Evolutionary conservation across 37 sponge, comb jelly and placozoan genomes (phyloP).

Genomic region (Crambe crambe): DNA sequence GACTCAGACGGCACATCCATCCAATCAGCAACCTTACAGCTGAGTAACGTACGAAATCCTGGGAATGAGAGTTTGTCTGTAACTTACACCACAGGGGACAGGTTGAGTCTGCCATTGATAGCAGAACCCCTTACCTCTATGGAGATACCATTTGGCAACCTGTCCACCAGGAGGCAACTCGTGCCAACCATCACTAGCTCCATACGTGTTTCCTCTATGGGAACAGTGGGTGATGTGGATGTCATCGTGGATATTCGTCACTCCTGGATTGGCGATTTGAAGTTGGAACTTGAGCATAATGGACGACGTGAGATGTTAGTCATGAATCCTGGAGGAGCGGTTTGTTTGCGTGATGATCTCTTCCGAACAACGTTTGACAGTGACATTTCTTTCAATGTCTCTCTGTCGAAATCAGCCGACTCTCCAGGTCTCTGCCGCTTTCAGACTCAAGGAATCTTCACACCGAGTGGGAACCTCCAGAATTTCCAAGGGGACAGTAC

Average conservation of each 20-base stretch:
- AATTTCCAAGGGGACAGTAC: constrained; percentile 54
- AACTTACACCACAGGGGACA: constrained; percentile 63
- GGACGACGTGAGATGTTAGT: constrained; percentile 60
- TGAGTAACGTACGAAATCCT: constrained; percentile 56
- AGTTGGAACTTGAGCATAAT: constrained; percentile 75
- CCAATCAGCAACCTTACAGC: constrained; percentile 39
- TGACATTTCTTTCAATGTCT: constrained; percentile 37
- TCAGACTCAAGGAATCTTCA: constrained; percentile 74
- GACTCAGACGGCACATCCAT: constrained; percentile 75
- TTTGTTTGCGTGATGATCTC: constrained; percentile 68
- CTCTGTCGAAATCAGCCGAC: constrained; percentile 41
- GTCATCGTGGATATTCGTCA: constrained; percentile 85
- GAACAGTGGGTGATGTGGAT: constrained; percentile 71
- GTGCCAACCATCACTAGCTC: constrained; percentile 57
- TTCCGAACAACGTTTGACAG: constrained; percentile 65
- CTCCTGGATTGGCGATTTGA: constrained; percentile 91
- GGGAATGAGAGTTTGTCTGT: constrained; percentile 51
- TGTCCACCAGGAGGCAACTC: constrained; percentile 24
- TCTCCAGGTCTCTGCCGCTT: constrained; percentile 87
- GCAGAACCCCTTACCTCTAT: constrained; percentile 53
- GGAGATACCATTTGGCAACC: constrained; percentile 57
- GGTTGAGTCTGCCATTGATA: constrained; percentile 59
- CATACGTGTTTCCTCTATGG: constrained; percentile 27
- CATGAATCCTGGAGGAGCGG: constrained; percentile 71
- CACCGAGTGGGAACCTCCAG: constrained; percentile 56